Evolutionary conservation across 2,797 vertebrate genomes (phyloP).

Genomic region (Tokudaia muenninki): DNA sequence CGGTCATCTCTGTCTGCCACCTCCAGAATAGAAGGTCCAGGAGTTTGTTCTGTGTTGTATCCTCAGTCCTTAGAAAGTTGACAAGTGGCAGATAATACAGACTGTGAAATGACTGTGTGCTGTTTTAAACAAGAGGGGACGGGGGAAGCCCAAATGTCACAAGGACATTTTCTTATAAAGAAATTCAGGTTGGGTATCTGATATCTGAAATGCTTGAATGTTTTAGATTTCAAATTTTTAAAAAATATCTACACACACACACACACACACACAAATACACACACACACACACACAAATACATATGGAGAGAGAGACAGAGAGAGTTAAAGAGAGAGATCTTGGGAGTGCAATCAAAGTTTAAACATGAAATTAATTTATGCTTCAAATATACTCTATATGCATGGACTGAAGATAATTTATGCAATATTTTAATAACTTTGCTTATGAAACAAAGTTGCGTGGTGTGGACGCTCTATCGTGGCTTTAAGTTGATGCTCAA

Average conservation of each 20-base stretch:
- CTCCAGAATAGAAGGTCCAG: neutral
- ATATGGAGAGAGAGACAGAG: neutral
- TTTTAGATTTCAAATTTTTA: neutral
- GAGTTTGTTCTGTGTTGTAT: neutral
- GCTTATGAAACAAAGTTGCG: neutral
- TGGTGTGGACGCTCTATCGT: neutral
- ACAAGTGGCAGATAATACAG: neutral
- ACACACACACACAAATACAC: neutral
- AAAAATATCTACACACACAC: neutral
- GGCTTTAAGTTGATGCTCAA: neutral
- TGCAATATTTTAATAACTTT: conserved; percentile 1
- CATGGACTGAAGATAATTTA: neutral
- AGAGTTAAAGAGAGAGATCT: neutral
- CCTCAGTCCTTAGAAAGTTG: neutral
- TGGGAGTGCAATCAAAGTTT: neutral
- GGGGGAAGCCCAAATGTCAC: neutral
- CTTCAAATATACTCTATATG: neutral
- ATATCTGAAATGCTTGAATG: neutral
- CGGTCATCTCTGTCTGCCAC: neutral
- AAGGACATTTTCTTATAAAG: neutral
- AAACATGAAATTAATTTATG: neutral
- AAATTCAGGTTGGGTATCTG: neutral
- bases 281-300: neutral
- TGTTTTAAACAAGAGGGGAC: neutral
- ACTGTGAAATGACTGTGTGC: neutral